Conservation (phyloP, 2,113 vertebrate species). For the Romanogobio albipinnatus region DNA sequence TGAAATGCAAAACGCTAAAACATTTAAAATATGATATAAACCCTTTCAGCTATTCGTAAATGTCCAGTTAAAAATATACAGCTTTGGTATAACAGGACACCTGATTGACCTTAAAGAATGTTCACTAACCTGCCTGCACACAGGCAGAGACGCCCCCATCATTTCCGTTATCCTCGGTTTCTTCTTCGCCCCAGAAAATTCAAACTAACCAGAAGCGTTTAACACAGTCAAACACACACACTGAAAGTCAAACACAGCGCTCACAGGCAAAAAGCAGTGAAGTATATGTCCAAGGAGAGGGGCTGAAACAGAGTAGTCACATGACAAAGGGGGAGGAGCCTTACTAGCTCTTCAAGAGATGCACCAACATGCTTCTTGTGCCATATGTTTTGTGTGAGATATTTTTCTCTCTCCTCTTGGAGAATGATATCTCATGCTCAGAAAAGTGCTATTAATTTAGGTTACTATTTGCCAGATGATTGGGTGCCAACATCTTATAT, state of each 20-base stretch:
- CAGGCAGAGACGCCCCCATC: conserved; percentile 42
- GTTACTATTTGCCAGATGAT: conserved; percentile 30
- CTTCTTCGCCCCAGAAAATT: conserved; percentile 21
- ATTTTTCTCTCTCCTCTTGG: neutral
- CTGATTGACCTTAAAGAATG: neutral
- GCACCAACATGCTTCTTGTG: neutral
- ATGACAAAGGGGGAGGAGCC: conserved; percentile 28
- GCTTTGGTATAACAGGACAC: neutral
- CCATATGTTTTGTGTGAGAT: conserved; percentile 7
- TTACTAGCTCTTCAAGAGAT: neutral
- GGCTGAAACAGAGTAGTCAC: conserved; percentile 50
- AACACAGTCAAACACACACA: neutral
- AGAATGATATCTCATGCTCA: neutral
- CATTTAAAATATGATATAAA: neutral
- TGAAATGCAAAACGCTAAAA: neutral
- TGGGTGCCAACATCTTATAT: neutral
- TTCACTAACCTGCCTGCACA: conserved; percentile 54
- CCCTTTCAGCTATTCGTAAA: neutral
- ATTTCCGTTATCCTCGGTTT: neutral
- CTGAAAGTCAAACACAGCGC: neutral
- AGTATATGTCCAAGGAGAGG: conserved; percentile 18
- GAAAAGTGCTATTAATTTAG: conserved; percentile 6
- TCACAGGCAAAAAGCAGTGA: conserved; percentile 29
- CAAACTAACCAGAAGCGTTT: conserved; percentile 22
- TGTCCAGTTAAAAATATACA: neutral